Conservation (phyloP, 2,888 invertebrate species). For the Dryocosmus kuriphilus region DNA sequence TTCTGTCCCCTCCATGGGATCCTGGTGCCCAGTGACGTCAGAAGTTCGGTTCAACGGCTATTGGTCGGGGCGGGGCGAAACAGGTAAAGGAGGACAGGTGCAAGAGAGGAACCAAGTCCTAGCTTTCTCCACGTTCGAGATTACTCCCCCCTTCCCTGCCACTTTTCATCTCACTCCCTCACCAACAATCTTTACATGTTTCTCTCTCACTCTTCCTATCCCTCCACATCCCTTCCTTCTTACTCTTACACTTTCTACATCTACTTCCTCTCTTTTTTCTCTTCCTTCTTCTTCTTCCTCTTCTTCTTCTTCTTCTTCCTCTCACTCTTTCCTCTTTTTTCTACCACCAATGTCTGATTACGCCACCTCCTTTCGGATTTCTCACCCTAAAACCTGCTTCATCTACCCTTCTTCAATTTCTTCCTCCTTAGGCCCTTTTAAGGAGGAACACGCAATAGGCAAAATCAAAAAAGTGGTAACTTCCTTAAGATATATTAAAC, state of each 20-base stretch:
- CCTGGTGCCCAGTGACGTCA: slow-evolving; percentile 68
- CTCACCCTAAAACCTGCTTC: not conserved
- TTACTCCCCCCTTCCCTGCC: slow-evolving; percentile 47
- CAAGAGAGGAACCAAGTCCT: slow-evolving; percentile 55
- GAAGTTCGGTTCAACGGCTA: slow-evolving; percentile 59
- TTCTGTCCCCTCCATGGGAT: slow-evolving; percentile 73
- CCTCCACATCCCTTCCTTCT: slow-evolving; percentile 44
- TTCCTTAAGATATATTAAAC: too few species aligned
- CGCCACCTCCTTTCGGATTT: not conserved
- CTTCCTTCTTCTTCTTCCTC: slow-evolving; percentile 16
- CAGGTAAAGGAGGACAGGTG: slow-evolving; percentile 73
- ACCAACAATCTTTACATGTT: slow-evolving; percentile 39
- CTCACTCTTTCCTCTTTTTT: slow-evolving; percentile 8
- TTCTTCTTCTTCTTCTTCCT: slow-evolving; percentile 40
- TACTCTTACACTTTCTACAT: not conserved
- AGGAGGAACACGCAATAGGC: too few species aligned
- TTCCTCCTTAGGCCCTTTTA: not conserved
- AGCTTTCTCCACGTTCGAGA: slow-evolving; percentile 59
- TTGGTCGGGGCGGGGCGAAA: slow-evolving; percentile 74
- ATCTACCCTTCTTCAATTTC: not conserved
- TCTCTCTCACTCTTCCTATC: slow-evolving; percentile 41
- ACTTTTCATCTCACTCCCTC: slow-evolving; percentile 44
- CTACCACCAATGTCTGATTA: not conserved
- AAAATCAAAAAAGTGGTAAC: too few species aligned
- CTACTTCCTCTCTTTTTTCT: slow-evolving; percentile 1